Evolutionary conservation across 2,888 invertebrate species (phyloP).

Genomic region (Caenorhabditis drosophilae): DNA sequence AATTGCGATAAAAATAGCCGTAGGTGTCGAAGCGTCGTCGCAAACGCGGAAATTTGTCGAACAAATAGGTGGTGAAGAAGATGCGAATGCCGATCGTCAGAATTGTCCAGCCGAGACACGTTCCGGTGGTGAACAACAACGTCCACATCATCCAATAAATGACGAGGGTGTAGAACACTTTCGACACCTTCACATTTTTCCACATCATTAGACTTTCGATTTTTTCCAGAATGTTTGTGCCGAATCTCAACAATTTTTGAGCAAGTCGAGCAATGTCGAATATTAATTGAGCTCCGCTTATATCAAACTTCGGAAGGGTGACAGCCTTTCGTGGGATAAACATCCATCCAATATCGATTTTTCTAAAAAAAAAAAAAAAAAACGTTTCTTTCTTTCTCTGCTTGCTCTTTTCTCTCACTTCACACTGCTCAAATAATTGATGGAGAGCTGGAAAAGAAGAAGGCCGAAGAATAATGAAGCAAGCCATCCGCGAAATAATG

Average conservation of each 20-base stretch:
- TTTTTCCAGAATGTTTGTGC: conserved; percentile 70
- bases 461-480: conserved; percentile 69
- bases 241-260: conserved; percentile 67
- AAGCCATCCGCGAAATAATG: conserved; percentile 70
- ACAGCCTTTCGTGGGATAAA: conserved; percentile 60
- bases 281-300: conserved; percentile 69
- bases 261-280: conserved; percentile 71
- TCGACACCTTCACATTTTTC: conserved; percentile 69
- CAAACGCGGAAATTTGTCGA: conserved; percentile 71
- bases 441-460: conserved; percentile 69
- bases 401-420: conserved; percentile 34
- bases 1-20: conserved; percentile 53
- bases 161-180: conserved; percentile 66
- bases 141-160: conserved; percentile 67
- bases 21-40: conserved; percentile 69
- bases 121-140: conserved; percentile 63
- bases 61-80: conserved; percentile 72
- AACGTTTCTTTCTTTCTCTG: no score
- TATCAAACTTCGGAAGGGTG: conserved; percentile 50
- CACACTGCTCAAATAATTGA: conserved; percentile 69
- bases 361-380: conserved; percentile 60
- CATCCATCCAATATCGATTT: conserved; percentile 59
- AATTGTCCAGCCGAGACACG: conserved; percentile 67
- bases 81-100: conserved; percentile 70
- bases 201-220: conserved; percentile 71